These are phyloP conservation scores for Stramonita haemastoma DNA, from an alignment of 2,888 invertebrate genomes.

Conservation along the genomic window DNA sequence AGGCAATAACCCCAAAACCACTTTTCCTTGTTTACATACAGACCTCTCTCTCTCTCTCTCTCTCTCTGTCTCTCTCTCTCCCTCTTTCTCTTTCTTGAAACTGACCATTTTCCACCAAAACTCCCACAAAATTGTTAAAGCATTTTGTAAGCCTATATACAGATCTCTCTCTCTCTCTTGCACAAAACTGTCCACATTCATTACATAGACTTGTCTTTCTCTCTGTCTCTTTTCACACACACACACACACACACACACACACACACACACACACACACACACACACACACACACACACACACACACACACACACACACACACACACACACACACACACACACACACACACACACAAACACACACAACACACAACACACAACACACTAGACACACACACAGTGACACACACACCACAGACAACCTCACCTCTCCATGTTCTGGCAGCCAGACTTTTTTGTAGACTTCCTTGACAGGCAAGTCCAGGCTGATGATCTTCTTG, in stretches of 20 bases:
- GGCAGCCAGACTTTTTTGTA: slow-evolving; percentile 80
- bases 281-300: not conserved
- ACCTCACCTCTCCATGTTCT: slow-evolving; percentile 80
- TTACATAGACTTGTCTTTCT: no score
- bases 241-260: not conserved
- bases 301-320: not conserved
- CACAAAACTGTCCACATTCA: not conserved
- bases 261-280: not conserved
- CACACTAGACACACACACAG: not conserved
- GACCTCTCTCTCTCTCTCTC: no score
- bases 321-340: not conserved
- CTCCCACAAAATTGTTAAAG: no score
- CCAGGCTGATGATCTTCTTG: slow-evolving; percentile 98
- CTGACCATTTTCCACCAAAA: no score
- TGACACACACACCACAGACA: not conserved
- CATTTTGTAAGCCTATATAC: no score
- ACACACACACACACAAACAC: not conserved
- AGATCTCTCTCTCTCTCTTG: no score
- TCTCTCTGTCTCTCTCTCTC: no score
- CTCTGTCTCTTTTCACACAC: no score
- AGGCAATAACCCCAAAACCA: no score
- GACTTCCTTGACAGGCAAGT: slow-evolving; percentile 93
- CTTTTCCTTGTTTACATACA: no score
- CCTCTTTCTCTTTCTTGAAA: no score
- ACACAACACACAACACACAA: not conserved